Percentiles rank a stretch among this genome's conserved stretches.
phyloP scores from a whole-genome alignment of 2,888 invertebrate genomes.

The Machimus atricapillus region DNA sequence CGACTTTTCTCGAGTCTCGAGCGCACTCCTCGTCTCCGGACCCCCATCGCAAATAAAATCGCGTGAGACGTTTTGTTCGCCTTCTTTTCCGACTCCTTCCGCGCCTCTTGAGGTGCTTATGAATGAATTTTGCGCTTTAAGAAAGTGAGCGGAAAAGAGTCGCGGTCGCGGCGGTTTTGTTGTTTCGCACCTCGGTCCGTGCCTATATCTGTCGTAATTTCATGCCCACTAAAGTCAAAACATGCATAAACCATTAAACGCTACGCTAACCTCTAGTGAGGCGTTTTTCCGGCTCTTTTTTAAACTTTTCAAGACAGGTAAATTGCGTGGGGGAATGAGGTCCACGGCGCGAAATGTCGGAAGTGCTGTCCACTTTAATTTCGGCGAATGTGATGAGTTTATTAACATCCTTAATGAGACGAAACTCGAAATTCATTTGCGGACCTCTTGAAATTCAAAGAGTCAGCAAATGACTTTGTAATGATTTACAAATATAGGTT shows the following conservation, averaged over 20 bases:
- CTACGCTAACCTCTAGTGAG: neutral
- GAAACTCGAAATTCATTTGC: neutral
- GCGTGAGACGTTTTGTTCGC: constrained; percentile 20
- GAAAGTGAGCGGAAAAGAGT: constrained; percentile 17
- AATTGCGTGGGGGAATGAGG: constrained; percentile 4
- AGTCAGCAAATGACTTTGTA: neutral
- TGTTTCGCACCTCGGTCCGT: neutral
- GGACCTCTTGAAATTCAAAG: neutral
- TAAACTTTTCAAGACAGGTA: neutral
- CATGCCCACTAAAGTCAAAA: neutral
- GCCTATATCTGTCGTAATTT: neutral
- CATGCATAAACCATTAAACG: constrained; percentile 5
- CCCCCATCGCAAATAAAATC: neutral
- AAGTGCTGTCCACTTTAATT: constrained; percentile 15
- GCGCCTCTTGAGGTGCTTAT: neutral
- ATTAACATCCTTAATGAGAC: neutral
- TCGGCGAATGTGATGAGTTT: neutral
- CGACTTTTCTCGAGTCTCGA: neutral
- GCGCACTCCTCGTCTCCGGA: neutral
- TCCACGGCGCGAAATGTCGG: neutral
- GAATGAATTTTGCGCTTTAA: constrained; percentile 26
- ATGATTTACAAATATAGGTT: neutral
- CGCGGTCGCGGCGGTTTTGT: neutral
- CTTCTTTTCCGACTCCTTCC: neutral
- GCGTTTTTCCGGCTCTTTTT: neutral